These are phyloP conservation scores for Nomia melanderi DNA, from an alignment of 1,140 invertebrate species.

Conservation along the genomic window DNA sequence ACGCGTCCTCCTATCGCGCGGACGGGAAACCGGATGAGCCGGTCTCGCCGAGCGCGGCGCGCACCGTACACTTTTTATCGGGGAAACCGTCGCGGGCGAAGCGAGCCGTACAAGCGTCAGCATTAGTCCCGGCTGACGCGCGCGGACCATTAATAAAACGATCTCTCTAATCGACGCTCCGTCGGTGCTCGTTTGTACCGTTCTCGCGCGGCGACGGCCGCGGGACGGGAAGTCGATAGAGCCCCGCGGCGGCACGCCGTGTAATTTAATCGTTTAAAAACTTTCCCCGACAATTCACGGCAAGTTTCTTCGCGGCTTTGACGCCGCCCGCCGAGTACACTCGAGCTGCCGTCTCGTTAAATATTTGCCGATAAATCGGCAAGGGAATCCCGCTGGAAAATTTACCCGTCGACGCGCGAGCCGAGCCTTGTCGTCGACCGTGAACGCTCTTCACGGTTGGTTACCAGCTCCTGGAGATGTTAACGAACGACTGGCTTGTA, in stretches of 20 bases:
- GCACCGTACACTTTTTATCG: slow-evolving; percentile 13
- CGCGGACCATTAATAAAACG: slow-evolving; percentile 35
- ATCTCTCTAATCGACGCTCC: slow-evolving; percentile 37
- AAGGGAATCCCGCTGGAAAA: not conserved
- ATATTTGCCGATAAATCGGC: slow-evolving; percentile 40
- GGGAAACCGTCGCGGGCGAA: not conserved
- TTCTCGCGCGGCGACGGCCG: not conserved
- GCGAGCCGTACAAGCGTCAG: not conserved
- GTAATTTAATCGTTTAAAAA: slow-evolving; percentile 64
- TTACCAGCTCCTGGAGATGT: too few species aligned
- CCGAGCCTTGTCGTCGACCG: too few species aligned
- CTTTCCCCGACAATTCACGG: slow-evolving; percentile 40
- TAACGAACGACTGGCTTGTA: too few species aligned
- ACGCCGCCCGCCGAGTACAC: not conserved
- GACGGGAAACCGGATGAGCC: slow-evolving; percentile 8
- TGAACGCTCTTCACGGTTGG: too few species aligned
- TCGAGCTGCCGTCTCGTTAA: slow-evolving; percentile 21
- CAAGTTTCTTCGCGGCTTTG: slow-evolving; percentile 41
- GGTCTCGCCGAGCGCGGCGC: too few species aligned
- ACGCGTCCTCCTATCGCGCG: slow-evolving; percentile 3
- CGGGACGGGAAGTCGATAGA: slow-evolving; percentile 55
- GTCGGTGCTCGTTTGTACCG: slow-evolving; percentile 42
- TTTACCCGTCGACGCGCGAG: not conserved
- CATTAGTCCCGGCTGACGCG: not conserved
- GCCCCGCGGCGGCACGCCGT: slow-evolving; percentile 28